These are phyloP conservation scores for Hetaerina americana DNA, from an alignment of 1,140 invertebrate species.

Conservation along the genomic window DNA sequence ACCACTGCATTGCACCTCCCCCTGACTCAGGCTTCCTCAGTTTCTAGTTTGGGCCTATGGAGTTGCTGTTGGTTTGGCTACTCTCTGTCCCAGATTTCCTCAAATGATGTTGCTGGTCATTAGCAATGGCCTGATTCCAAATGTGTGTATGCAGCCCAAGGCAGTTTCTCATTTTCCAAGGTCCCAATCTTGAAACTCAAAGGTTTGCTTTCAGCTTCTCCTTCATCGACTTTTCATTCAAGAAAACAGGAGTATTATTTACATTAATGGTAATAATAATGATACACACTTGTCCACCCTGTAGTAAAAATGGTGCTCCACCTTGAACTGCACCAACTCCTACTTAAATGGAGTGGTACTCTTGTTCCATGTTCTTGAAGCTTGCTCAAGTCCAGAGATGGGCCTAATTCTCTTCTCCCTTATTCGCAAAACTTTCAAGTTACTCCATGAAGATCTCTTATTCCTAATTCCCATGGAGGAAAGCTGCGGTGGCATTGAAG, in stretches of 20 bases:
- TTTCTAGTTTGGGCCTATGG: background rate
- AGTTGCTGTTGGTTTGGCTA: background rate
- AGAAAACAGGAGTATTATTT: too few species aligned
- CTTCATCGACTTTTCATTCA: background rate
- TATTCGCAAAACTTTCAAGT: background rate
- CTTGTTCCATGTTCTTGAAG: background rate
- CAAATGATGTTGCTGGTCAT: background rate
- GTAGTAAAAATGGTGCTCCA: background rate
- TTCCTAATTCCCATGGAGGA: too few species aligned
- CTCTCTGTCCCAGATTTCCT: background rate
- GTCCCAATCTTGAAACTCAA: background rate
- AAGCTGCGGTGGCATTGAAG: too few species aligned
- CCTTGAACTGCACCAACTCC: background rate
- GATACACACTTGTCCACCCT: background rate
- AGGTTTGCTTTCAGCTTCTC: background rate
- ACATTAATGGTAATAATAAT: background rate
- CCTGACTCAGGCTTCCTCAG: background rate
- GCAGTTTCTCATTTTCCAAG: background rate
- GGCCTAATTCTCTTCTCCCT: background rate
- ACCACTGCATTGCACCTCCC: background rate
- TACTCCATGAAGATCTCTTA: too few species aligned
- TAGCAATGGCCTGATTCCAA: background rate
- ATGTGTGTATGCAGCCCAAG: background rate
- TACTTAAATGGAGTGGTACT: background rate
- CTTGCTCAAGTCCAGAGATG: background rate